Evolutionary conservation across 2,113 vertebrate genomes (phyloP).

Genomic region (Ia io): DNA sequence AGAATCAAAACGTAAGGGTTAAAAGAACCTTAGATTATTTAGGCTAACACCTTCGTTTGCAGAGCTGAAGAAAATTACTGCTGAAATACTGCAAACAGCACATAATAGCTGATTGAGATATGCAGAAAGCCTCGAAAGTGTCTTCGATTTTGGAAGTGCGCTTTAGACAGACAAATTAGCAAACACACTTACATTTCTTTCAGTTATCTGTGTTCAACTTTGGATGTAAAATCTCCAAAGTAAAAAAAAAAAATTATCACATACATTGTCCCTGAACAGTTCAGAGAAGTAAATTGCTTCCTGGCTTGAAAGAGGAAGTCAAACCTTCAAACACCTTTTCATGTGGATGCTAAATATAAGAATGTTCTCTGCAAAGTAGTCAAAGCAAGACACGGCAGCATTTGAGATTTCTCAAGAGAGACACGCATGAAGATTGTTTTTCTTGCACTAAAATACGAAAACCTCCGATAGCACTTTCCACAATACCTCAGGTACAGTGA

Average conservation of each 20-base stretch:
- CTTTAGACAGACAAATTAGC: conserved; percentile 31
- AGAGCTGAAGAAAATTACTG: background rate
- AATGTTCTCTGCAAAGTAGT: background rate
- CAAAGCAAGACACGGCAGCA: background rate
- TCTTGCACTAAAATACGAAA: background rate
- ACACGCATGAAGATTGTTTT: background rate
- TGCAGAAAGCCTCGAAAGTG: background rate
- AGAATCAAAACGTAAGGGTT: conserved; percentile 9
- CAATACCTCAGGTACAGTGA: conserved; percentile 26
- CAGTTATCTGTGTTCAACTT: conserved; percentile 16
- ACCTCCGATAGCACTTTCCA: background rate
- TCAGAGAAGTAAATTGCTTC: conserved; percentile 40
- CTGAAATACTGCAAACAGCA: background rate
- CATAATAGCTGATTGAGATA: conserved; percentile 4
- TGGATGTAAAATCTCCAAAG: conserved; percentile 24
- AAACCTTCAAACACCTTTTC: conserved; percentile 52
- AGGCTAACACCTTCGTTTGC: background rate
- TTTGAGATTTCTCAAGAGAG: background rate
- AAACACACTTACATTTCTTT: background rate
- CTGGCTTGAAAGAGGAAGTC: conserved; percentile 46
- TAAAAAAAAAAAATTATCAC: background rate
- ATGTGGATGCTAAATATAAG: conserved; percentile 37
- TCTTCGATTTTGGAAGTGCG: background rate
- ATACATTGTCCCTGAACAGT: conserved; percentile 32
- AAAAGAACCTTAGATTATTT: background rate